Evolutionary conservation across 2,888 invertebrate genomes (phyloP).

Genomic region (Drosophila anceps): DNA sequence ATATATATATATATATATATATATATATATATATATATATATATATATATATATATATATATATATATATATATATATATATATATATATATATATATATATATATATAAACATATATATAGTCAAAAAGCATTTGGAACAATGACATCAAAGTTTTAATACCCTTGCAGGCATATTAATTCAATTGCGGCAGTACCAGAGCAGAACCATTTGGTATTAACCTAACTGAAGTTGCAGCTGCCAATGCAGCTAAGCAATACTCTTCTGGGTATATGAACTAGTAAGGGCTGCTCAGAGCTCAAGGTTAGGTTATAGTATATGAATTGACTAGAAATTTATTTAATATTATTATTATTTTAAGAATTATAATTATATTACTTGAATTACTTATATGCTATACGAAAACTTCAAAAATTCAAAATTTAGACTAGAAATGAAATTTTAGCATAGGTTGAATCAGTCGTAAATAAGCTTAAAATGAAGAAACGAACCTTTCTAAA

Average conservation of each 20-base stretch:
- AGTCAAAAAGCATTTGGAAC: not conserved
- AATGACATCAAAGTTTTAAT: constrained; percentile 16
- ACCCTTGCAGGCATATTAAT: constrained; percentile 18
- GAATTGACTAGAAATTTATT: too few relatives aligned
- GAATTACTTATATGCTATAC: too few relatives aligned
- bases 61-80: not conserved
- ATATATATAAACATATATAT: not conserved
- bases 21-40: not conserved
- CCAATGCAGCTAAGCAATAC: not conserved
- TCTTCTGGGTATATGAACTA: not conserved
- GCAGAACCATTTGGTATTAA: not conserved
- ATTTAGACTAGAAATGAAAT: too few relatives aligned
- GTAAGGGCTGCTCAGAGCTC: not conserved
- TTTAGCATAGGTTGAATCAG: too few relatives aligned
- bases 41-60: not conserved
- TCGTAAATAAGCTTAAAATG: too few relatives aligned
- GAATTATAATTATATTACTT: too few relatives aligned
- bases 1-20: not conserved
- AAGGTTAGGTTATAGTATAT: not conserved
- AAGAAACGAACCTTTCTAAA: too few relatives aligned
- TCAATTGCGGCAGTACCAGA: not conserved
- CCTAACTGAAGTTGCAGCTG: too few relatives aligned
- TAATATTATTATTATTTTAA: too few relatives aligned
- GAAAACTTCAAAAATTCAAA: too few relatives aligned
- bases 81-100: not conserved